phyloP scores from a whole-genome alignment of 2,113 vertebrate species.

The Ptilorrhoa leucosticta region DNA sequence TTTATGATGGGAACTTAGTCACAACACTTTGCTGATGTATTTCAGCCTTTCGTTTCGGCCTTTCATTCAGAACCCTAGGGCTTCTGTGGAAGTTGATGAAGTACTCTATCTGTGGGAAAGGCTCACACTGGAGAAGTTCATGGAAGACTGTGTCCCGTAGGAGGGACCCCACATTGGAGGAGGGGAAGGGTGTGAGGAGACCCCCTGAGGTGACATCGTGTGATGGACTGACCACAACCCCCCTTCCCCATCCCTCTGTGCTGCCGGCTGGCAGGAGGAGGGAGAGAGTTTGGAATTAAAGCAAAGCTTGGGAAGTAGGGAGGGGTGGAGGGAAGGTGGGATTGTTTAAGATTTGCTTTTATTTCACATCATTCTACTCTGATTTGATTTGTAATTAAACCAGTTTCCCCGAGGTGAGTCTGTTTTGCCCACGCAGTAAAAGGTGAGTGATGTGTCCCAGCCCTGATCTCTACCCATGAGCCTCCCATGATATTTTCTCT shows the following conservation, averaged over 20 bases:
- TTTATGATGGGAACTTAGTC: not conserved
- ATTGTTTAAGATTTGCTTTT: not conserved
- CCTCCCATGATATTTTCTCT: not conserved
- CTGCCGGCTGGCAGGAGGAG: no score
- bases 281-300: not conserved
- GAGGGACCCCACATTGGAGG: fast-evolving
- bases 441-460: not conserved
- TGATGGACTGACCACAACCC: not conserved
- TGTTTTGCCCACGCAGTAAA: not conserved
- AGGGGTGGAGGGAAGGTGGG: no score
- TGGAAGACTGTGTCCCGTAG: not conserved
- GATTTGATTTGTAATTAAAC: not conserved
- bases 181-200: not conserved
- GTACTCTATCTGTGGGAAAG: not conserved
- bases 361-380: not conserved
- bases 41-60: not conserved
- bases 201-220: not conserved
- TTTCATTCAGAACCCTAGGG: not conserved
- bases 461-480: fast-evolving
- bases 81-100: not conserved
- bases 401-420: not conserved
- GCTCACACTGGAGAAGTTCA: fast-evolving
- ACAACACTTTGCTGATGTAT: not conserved
- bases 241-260: no score
- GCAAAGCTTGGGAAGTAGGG: not conserved